Percentiles rank a stretch among this genome's conserved stretches.
These are phyloP conservation scores for Argentina silus DNA, from an alignment of 2,797 vertebrate species.

Conservation along the genomic window DNA sequence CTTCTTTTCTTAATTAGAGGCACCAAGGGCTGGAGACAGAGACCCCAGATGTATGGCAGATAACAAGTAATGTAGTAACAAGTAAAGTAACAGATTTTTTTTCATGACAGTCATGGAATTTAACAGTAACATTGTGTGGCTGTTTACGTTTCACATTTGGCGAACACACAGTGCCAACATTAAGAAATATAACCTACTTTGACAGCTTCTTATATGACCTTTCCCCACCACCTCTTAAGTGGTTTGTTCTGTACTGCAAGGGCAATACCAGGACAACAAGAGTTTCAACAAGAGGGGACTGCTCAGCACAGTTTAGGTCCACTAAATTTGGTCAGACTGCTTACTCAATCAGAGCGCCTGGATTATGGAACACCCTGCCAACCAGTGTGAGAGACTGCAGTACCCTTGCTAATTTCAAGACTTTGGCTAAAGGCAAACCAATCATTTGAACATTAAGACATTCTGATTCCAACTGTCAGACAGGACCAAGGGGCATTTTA, in stretches of 20 bases:
- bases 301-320: background rate
- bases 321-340: background rate
- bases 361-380: background rate
- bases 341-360: background rate
- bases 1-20: too few relatives aligned
- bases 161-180: background rate
- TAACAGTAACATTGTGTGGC: too few relatives aligned
- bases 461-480: background rate
- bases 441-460: background rate
- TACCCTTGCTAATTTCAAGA: background rate
- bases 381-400: background rate
- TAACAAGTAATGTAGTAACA: too few relatives aligned
- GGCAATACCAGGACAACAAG: too few relatives aligned
- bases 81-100: too few relatives aligned
- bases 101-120: too few relatives aligned
- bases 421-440: background rate
- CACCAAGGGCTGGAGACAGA: too few relatives aligned
- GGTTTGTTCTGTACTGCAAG: background rate
- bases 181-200: background rate
- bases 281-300: too few relatives aligned
- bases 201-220: background rate
- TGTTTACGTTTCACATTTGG: too few relatives aligned
- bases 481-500: background rate
- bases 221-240: background rate
- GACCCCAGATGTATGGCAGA: too few relatives aligned